Base-by-base conservation (phyloP, 2,888 invertebrate species). In the Drosophila vallismaia region DNA sequence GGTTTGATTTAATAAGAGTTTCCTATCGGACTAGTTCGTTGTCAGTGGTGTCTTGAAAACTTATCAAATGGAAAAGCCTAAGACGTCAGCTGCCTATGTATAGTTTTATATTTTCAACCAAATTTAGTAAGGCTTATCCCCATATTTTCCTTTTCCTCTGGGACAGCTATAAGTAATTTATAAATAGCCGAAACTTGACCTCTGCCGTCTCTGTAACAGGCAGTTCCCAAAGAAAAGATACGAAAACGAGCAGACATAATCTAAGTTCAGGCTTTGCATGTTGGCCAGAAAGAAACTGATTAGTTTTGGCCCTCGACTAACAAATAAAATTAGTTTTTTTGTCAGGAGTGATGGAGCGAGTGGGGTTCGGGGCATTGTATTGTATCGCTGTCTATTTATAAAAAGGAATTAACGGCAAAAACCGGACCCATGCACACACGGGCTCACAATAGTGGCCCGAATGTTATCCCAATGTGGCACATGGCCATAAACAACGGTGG, bases 401-500 rank as follows among this genome's bases (percentile, higher is more conserved):
- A 86, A 86, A 79, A 88, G 88, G 80, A 86, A 82, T 88, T 84
- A 88, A 83, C 88, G 88, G 86, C 86, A 82, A 57, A 86, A 82
- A 85, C 88, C 82, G 83, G 88, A 87, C 75, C 69, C 72, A 10
- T 1, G 10, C 14, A 42, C 40, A 14, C 40, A 19, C 24, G 44
- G 24, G 56, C 71, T 73, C 77, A 76, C 69, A 71, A 70, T 71
- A 70, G 72, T 70, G 53, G 46, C 52, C 62, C 64, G 64, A 64
- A 64, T 57, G 64, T 72, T 80, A 86, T 86, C 86, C 87, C 81
- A 80, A 74, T 84, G 85, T 78, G 81, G 68, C 81, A 73, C 75
- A 86, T 79, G 86, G 54, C 72, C 85, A 82, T 82, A 82, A 82
- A 85, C 87, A 82, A 78, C 76, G 45, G 19, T 46, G 48, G n/a